phyloP scores from a whole-genome alignment of 2,888 invertebrate species.

The Neoitamus cyanurus region DNA sequence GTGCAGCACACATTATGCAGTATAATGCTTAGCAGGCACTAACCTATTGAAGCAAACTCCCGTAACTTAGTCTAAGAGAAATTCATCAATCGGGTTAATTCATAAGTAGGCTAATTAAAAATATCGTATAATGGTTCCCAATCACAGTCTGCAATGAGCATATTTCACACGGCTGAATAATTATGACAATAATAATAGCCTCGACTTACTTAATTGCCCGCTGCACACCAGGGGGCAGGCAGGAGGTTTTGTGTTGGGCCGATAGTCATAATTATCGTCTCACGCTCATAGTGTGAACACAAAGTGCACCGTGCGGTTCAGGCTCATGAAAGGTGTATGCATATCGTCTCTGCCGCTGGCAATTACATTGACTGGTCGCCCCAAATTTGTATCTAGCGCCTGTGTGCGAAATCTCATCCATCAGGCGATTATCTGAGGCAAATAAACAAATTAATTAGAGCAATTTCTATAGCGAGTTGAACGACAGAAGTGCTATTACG shows the following conservation, averaged over 20 bases:
- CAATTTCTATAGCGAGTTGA: neutral
- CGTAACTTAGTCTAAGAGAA: neutral
- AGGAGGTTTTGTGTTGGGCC: neutral
- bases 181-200: too few relatives aligned
- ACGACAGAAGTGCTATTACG: neutral
- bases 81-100: neutral
- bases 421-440: neutral
- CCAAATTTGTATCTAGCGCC: too few relatives aligned
- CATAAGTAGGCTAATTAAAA: neutral
- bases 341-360: neutral
- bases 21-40: neutral
- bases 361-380: neutral
- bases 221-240: neutral
- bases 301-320: neutral
- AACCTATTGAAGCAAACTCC: neutral
- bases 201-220: neutral
- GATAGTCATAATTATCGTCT: neutral
- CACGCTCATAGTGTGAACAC: neutral
- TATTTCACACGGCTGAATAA: neutral
- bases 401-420: neutral
- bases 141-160: neutral
- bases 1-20: neutral
- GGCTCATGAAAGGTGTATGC: neutral
- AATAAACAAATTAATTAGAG: constrained; percentile 21
- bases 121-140: neutral